Evolutionary conservation across 2,797 vertebrate genomes (phyloP), one percentile per base, ranked within the genome.

Genomic region (Sitta carolinensis): DNA sequence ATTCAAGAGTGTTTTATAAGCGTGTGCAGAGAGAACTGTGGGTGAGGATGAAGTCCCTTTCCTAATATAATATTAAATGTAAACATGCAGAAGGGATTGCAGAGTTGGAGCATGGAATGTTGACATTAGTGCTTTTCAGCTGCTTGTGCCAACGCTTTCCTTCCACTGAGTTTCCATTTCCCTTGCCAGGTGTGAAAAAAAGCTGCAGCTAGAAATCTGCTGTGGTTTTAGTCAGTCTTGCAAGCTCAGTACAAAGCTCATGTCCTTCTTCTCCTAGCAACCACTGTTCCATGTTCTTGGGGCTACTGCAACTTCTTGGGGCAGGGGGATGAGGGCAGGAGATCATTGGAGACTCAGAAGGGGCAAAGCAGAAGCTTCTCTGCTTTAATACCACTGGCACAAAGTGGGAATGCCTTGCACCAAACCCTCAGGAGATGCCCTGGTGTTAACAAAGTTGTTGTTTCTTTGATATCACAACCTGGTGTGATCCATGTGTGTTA

Each of bases 401-500:
- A 62, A 43, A 12, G 7, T 50, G 26, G 52, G 20, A 87, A n/a
- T 34, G 8, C 7, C 26, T 69, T 45, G 16, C 6, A 22, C 4
- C 10, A 32, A 69, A 26, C 30, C 21, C 11, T 54, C 15, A 32
- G n/a, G 20, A 8, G 11, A 23, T 58, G 26, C 4, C 48, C 23
- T 36, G 20, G 2, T 64, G 6, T 70, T 70, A 66, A 12, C 5
- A 7, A 74, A 52, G 15, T 5, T 45, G 19, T 2, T 69, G 6
- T 14, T 76, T 8, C 17, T 29, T 54, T 40, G 27, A 32, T 12
- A 18, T 34, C 27, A 25, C 2, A 5, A 1, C 13, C 5, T 36
- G 22, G 7, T 45, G 25, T 25, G 25, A 27, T n/a, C 26, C 3
- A 1, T 0, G 0, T 36, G 9, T 27, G 22, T 22, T 45, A 22